Evolutionary conservation across 1,140 invertebrate genomes (phyloP).

Genomic region (Homarus americanus): DNA sequence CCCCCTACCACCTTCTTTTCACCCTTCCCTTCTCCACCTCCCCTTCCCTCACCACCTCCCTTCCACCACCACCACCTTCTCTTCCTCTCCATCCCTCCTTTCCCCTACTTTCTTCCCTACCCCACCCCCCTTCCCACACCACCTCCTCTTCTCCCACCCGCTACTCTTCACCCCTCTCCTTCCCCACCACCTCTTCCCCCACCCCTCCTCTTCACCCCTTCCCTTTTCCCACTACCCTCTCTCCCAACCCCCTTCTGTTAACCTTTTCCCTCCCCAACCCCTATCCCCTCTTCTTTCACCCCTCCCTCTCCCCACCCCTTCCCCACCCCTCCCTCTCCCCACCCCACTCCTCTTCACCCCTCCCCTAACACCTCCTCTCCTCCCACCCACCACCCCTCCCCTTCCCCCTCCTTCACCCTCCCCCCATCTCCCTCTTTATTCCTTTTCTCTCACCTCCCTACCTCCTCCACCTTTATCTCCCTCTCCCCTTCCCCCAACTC

Average conservation of each 20-base stretch:
- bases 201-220: not conserved
- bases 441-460: not conserved
- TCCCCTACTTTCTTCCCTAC: not conserved
- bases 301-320: too few relatives aligned
- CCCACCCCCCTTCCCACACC: not conserved
- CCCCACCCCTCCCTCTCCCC: not conserved
- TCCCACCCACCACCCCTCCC: not conserved
- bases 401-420: not conserved
- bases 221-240: not conserved
- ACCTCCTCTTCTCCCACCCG: not conserved
- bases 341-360: not conserved
- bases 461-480: not conserved
- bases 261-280: not conserved
- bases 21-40: not conserved
- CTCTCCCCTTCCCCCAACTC: not conserved
- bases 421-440: not conserved
- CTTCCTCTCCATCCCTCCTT: not conserved
- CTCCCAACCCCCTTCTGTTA: not conserved
- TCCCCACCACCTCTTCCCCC: not conserved
- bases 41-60: not conserved
- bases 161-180: not conserved
- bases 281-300: not conserved
- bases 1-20: not conserved
- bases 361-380: not conserved
- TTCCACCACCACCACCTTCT: not conserved